A percentile compares a stretch with the other conserved stretches of the same genome.
Evolutionary conservation across 2,797 vertebrate genomes (phyloP).

Genomic region (Pangasius larnaudii): DNA sequence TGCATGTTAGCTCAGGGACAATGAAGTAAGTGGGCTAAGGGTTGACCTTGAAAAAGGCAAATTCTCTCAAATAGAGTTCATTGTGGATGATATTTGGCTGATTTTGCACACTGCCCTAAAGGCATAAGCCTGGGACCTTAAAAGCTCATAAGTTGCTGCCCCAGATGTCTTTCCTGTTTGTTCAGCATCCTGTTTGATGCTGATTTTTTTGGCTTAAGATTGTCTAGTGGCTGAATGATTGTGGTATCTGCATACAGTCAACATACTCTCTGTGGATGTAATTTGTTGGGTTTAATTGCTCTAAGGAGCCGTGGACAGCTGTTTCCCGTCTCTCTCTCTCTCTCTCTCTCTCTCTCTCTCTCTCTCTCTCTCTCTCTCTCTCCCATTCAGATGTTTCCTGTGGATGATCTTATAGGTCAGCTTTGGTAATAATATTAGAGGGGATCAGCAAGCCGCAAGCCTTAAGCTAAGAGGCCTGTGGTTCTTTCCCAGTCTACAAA

Average conservation of each 20-base stretch:
- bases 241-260: conserved; percentile 35
- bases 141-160: conserved; percentile 29
- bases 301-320: conserved; percentile 37
- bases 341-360: conserved; percentile 18
- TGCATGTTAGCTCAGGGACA: conserved; percentile 24
- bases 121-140: conserved; percentile 28
- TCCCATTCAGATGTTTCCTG: conserved; percentile 55
- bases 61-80: conserved; percentile 25
- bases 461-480: conserved; percentile 51
- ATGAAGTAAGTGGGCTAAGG: conserved; percentile 57
- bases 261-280: conserved; percentile 42
- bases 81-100: conserved; percentile 58
- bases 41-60: conserved; percentile 53
- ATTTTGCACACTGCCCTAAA: conserved; percentile 45
- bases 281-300: conserved; percentile 40
- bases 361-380: conserved; percentile 8
- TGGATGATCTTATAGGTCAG: conserved; percentile 46
- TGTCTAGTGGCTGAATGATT: conserved; percentile 15
- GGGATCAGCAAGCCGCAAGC: conserved; percentile 45
- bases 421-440: conserved; percentile 50
- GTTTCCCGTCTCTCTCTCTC: conserved; percentile 40
- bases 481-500: conserved; percentile 44
- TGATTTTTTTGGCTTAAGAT: conserved; percentile 41
- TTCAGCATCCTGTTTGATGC: conserved; percentile 50
- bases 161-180: conserved; percentile 50